Percentiles rank a stretch among this genome's conserved stretches.
phyloP scores from a whole-genome alignment of 35 echinoderm and acorn worm genomes.

The Stichopus chloronotus region DNA sequence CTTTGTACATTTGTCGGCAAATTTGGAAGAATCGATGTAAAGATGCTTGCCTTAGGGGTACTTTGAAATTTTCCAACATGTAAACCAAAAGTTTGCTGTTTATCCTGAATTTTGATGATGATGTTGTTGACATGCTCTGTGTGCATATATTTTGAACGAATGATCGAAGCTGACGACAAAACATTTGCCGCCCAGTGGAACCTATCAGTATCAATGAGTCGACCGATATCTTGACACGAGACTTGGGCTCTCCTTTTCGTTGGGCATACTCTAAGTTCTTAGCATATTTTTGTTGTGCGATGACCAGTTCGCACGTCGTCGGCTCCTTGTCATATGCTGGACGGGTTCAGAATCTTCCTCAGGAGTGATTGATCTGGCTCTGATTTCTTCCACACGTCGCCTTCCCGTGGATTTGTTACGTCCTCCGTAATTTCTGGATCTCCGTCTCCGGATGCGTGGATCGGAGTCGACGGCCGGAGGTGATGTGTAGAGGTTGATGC shows the following conservation, averaged over 20 bases:
- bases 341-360: not conserved
- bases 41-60: too few species aligned
- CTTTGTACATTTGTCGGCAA: too few species aligned
- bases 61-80: too few species aligned
- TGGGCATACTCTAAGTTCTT: not conserved
- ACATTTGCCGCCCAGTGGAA: too few species aligned
- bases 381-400: not conserved
- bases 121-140: too few species aligned
- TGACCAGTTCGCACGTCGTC: not conserved
- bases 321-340: not conserved
- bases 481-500: not conserved
- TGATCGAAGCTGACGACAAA: too few species aligned
- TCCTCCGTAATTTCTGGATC: not conserved
- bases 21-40: too few species aligned
- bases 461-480: not conserved
- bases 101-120: too few species aligned
- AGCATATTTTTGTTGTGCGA: conserved; percentile 9
- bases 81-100: too few species aligned
- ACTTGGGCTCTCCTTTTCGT: not conserved
- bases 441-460: not conserved
- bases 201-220: too few species aligned
- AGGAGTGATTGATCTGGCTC: not conserved
- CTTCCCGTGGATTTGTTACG: not conserved
- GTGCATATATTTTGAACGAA: too few species aligned
- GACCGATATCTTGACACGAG: too few species aligned